Evolutionary conservation across 2,888 invertebrate species (phyloP).

Genomic region (Ischnus inquisitorius): DNA sequence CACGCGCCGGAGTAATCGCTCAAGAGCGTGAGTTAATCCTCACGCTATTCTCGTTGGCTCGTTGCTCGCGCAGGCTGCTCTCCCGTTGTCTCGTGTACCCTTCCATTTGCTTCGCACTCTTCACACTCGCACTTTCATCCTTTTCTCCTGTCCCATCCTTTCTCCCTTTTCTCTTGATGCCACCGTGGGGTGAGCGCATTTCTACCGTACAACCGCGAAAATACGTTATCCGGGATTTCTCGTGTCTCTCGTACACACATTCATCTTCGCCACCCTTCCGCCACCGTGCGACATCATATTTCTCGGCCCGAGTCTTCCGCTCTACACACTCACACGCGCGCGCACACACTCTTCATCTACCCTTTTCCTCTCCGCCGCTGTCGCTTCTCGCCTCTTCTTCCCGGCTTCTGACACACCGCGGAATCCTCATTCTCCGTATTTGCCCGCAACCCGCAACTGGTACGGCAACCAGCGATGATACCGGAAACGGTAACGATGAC

Average conservation of each 20-base stretch:
- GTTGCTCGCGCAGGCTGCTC: neutral
- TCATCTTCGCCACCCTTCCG: slow-evolving; percentile 66
- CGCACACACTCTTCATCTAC: slow-evolving; percentile 19
- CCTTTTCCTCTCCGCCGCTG: slow-evolving; percentile 16
- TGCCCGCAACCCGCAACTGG: neutral
- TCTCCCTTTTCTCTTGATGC: slow-evolving; percentile 45
- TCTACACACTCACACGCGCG: too few relatives aligned
- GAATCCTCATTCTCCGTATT: slow-evolving; percentile 26
- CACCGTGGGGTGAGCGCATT: slow-evolving; percentile 41
- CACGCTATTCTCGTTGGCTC: slow-evolving; percentile 55
- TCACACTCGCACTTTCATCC: slow-evolving; percentile 46
- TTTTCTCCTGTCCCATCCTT: neutral
- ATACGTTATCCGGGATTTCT: slow-evolving; percentile 75
- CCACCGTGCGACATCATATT: slow-evolving; percentile 69
- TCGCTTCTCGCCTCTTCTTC: slow-evolving; percentile 19
- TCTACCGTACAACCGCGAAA: slow-evolving; percentile 69
- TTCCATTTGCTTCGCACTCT: slow-evolving; percentile 3
- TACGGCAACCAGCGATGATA: slow-evolving; percentile 36
- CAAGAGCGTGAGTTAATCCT: slow-evolving; percentile 76
- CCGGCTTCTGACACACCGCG: slow-evolving; percentile 33
- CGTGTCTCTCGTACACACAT: slow-evolving; percentile 73
- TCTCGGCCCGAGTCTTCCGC: slow-evolving; percentile 58
- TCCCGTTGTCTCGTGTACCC: slow-evolving; percentile 9
- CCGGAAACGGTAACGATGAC: slow-evolving; percentile 18
- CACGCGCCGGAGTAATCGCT: slow-evolving; percentile 79